Evolutionary conservation across 2,113 vertebrate genomes (phyloP).

Genomic region (Hystrix cristata): DNA sequence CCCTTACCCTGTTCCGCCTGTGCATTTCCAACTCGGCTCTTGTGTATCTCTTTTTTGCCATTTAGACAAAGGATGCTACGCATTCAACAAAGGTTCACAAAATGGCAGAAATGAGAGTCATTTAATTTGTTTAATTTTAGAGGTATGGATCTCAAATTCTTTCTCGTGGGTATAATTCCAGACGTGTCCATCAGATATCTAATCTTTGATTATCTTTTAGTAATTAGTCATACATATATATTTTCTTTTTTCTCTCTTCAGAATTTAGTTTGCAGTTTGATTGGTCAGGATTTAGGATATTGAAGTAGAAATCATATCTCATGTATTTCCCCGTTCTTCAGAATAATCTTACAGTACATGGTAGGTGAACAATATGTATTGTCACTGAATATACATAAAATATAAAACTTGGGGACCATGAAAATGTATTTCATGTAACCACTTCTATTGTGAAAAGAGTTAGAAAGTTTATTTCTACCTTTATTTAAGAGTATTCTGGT

Average conservation of each 20-base stretch:
- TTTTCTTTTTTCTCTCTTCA: neutral
- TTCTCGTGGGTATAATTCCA: neutral
- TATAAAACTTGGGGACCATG: neutral
- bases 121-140: slow-evolving; percentile 9
- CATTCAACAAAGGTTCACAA: neutral
- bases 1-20: rapidly evolving
- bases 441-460: slow-evolving; percentile 50
- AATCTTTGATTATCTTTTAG: neutral
- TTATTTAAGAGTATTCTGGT: slow-evolving; percentile 14
- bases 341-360: neutral
- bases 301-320: neutral
- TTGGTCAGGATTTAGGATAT: neutral
- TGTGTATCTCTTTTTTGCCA: neutral
- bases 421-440: neutral
- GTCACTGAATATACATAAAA: neutral
- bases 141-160: slow-evolving; percentile 25
- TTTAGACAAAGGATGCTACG: neutral
- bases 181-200: neutral
- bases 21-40: neutral
- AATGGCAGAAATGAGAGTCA: neutral
- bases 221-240: neutral
- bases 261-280: slow-evolving; percentile 6
- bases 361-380: neutral
- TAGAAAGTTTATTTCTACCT: slow-evolving; percentile 22
- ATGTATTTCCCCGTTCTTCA: neutral